Base-by-base conservation (phyloP, 1,140 invertebrate species). In the Drosophila tani region DNA sequence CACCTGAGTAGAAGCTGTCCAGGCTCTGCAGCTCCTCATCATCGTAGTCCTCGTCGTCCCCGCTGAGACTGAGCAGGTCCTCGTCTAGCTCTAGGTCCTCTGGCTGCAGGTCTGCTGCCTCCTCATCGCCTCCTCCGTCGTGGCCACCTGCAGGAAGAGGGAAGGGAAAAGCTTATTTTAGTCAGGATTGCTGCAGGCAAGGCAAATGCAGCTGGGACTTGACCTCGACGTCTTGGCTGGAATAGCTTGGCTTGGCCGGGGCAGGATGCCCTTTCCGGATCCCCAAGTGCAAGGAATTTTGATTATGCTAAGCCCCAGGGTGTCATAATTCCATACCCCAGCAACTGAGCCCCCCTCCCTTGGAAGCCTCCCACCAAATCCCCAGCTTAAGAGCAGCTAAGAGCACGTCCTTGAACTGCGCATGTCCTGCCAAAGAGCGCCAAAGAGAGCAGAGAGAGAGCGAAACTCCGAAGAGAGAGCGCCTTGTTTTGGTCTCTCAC, bases 281-380 rank as follows among this genome's bases (percentile, higher is more conserved):
- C 85, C 91, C 91, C 83, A 81, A 82, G 75, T 85, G 90, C 79
- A 81, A 86, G 85, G 83, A 92, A 92, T 92, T 92, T 92, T 92
- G 91, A 92, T 92, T 92, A 92, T 91, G 92, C 83, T 82, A 91
- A 75, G 81, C 91, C 90, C 91, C 51, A 63, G 91, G 86, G 91
- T 82, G 74, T 86, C 91, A 92, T 92, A 92, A 91, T 92, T 92
- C 91, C 91, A 88, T 74, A 71, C 91, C 91, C 83, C 82, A 81
- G 81, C 82, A 85, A 81, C 65, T 63, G 67, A 79, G 63, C 49
- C 64, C 74, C n/a, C 35, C 2, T 15, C 38, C 29, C 6, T 0
- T 21, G 2, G 2, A 35, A 35, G 2, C 14, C 40, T 4, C 12
- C 8, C 24, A 14, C 11, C 21, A 29, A 24, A 24, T 32, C 8